Conservation (phyloP, 1,140 invertebrate genomes). For the Daktulosphaira vitifoliae region DNA sequence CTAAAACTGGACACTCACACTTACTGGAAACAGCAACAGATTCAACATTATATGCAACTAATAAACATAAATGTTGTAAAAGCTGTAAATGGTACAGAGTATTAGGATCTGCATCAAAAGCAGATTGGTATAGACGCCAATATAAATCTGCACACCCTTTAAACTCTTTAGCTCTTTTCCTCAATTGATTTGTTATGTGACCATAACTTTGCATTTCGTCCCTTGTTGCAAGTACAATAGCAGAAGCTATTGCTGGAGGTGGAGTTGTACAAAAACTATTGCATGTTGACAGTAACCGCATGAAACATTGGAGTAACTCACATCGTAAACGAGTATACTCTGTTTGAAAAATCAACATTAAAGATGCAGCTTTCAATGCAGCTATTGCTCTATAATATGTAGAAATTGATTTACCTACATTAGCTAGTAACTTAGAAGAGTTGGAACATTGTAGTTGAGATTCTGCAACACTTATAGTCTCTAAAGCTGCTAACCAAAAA, state of each 20-base stretch:
- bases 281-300: conserved; percentile 66
- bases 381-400: conserved; percentile 58
- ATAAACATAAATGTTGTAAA: conserved; percentile 66
- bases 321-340: conserved; percentile 66
- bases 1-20: conserved; percentile 46
- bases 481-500: conserved; percentile 77
- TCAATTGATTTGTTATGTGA: conserved; percentile 68
- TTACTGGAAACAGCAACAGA: conserved; percentile 48
- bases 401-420: conserved; percentile 53
- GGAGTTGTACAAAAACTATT: conserved; percentile 79
- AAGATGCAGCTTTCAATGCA: conserved; percentile 60
- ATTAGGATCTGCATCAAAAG: conserved; percentile 84
- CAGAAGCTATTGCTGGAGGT: conserved; percentile 80
- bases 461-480: conserved; percentile 52
- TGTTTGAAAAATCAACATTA: conserved; percentile 64
- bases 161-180: conserved; percentile 68
- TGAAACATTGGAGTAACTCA: conserved; percentile 66
- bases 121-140: conserved; percentile 75
- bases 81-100: conserved; percentile 70
- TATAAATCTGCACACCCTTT: conserved; percentile 66
- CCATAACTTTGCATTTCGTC: conserved; percentile 77
- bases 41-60: conserved; percentile 68
- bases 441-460: conserved; percentile 39
- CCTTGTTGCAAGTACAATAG: conserved; percentile 64
- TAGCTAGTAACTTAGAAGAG: conserved; percentile 46